phyloP scores from a whole-genome alignment of 1,140 invertebrate genomes.

The Plutomurus gul region DNA sequence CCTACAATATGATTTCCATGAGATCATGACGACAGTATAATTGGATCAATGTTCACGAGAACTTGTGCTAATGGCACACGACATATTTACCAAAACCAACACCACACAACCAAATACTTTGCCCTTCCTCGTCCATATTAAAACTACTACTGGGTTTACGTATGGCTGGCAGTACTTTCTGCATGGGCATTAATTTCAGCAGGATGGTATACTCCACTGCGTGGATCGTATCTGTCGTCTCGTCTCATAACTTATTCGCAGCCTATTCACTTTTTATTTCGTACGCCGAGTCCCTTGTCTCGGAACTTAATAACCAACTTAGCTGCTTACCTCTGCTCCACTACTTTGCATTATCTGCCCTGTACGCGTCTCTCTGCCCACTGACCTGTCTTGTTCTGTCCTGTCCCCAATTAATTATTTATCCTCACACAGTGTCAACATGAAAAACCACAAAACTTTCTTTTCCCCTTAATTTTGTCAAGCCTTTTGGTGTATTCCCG shows the following conservation, averaged over 20 bases:
- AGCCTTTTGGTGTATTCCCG: too few relatives aligned
- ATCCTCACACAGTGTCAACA: slow-evolving; percentile 11
- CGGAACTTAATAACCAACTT: not conserved
- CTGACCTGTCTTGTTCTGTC: slow-evolving; percentile 2
- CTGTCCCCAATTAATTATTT: slow-evolving; percentile 12
- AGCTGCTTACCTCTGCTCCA: not conserved
- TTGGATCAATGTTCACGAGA: slow-evolving; percentile 26
- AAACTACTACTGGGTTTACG: not conserved
- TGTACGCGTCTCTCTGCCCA: not conserved
- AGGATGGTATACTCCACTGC: too few relatives aligned
- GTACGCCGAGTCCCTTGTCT: not conserved
- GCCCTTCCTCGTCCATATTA: not conserved
- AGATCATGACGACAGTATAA: slow-evolving; percentile 29
- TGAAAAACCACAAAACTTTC: slow-evolving; percentile 9
- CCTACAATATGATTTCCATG: slow-evolving; percentile 7
- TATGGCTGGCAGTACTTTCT: not conserved
- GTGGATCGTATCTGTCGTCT: too few relatives aligned
- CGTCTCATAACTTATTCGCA: too few relatives aligned
- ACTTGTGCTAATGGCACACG: slow-evolving; percentile 24
- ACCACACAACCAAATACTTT: not conserved
- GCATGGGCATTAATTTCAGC: too few relatives aligned
- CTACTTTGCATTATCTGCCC: slow-evolving; percentile 17
- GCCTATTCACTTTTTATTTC: slow-evolving; percentile 10
- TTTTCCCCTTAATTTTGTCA: not conserved
- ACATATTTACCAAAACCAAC: slow-evolving; percentile 25